Conservation (phyloP, 1,140 invertebrate species). For the Adoxophyes honmai region DNA sequence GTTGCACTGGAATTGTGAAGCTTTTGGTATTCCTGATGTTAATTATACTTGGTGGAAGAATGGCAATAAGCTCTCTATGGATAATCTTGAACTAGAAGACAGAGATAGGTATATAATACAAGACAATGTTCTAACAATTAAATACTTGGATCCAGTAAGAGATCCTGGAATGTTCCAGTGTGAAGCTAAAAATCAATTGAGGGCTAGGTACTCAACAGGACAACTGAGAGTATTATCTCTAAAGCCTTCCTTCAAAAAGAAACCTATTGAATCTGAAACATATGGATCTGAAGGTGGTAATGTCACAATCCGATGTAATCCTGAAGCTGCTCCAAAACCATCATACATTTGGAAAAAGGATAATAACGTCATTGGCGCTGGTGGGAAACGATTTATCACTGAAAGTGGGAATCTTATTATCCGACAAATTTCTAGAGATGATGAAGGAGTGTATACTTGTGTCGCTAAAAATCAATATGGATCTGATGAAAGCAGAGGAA, state of each 20-base stretch:
- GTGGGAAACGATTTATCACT: constrained; percentile 87
- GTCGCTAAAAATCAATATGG: constrained; percentile 91
- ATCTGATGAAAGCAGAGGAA: constrained; percentile 86
- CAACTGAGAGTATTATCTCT: constrained; percentile 92
- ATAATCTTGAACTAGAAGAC: constrained; percentile 82
- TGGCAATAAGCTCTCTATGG: constrained; percentile 84
- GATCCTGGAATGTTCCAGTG: constrained; percentile 99
- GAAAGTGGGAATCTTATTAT: constrained; percentile 93
- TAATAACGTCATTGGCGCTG: constrained; percentile 87
- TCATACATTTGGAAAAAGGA: constrained; percentile 95
- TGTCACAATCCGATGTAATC: constrained; percentile 93
- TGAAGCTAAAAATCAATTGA: constrained; percentile 92
- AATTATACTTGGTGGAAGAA: constrained; percentile 96
- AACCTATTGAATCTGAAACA: constrained; percentile 90
- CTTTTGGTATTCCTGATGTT: constrained; percentile 96
- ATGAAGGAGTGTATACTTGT: constrained; percentile 94
- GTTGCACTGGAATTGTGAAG: constrained; percentile 95
- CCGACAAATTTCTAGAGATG: constrained; percentile 89
- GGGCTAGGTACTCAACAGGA: constrained; percentile 90
- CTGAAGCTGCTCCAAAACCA: constrained; percentile 95
- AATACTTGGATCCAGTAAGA: constrained; percentile 84
- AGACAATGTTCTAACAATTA: constrained; percentile 93
- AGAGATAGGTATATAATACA: constrained; percentile 87
- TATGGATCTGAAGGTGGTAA: constrained; percentile 95
- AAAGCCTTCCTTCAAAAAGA: constrained; percentile 93